Percentiles rank a stretch among this genome's conserved stretches.
Conservation (phyloP, 1,140 invertebrate species). For the Drosophila ambigua region DNA sequence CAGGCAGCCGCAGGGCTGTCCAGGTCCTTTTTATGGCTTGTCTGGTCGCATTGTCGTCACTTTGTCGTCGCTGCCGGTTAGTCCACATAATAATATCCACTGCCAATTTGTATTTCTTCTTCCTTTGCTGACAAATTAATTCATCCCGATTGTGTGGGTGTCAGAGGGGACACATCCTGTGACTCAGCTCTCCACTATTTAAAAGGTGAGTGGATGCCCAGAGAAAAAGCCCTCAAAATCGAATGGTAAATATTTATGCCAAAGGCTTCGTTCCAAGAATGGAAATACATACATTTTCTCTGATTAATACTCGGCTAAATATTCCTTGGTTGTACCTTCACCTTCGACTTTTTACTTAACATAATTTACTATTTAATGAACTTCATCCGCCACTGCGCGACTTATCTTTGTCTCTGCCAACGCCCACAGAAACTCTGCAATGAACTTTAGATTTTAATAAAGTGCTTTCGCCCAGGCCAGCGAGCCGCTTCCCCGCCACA, state of each 20-base stretch:
- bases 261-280: too few species aligned
- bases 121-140: constrained; percentile 64
- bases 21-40: constrained; percentile 50
- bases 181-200: too few species aligned
- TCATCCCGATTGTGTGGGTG: constrained; percentile 47
- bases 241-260: too few species aligned
- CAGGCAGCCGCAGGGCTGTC: constrained; percentile 53
- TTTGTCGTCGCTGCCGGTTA: constrained; percentile 56
- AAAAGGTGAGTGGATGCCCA: too few species aligned
- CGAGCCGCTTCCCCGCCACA: constrained; percentile 6
- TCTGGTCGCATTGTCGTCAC: constrained; percentile 75
- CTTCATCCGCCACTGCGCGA: too few species aligned
- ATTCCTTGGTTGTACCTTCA: too few species aligned
- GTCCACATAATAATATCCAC: constrained; percentile 66
- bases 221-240: too few species aligned
- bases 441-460: constrained; percentile 68
- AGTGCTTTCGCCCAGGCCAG: constrained; percentile 29
- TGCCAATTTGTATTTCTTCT: constrained; percentile 45
- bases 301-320: too few species aligned
- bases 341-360: too few species aligned
- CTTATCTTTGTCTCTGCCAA: constrained; percentile 10
- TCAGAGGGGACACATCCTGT: constrained; percentile 1
- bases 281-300: too few species aligned
- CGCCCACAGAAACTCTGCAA: constrained; percentile 38
- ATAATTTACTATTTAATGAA: too few species aligned